Conservation (phyloP, 2,797 vertebrate genomes). For the Spinus pinus region DNA sequence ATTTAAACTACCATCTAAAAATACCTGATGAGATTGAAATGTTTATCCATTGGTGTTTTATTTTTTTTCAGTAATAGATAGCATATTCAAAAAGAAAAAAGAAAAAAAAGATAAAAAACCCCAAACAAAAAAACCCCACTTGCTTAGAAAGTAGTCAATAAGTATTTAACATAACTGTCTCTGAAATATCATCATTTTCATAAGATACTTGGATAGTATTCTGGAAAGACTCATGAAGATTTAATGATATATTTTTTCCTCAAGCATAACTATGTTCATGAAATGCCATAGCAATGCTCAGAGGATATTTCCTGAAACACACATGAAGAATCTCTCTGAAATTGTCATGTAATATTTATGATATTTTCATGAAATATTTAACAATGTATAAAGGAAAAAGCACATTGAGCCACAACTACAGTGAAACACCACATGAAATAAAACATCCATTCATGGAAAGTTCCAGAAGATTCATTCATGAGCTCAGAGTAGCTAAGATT, state of each 20-base stretch:
- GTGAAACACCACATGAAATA: neutral
- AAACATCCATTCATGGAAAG: neutral
- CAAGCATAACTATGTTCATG: neutral
- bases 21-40: neutral
- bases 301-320: neutral
- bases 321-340: neutral
- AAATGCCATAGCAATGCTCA: neutral
- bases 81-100: neutral
- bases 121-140: rapidly evolving
- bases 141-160: neutral
- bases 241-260: neutral
- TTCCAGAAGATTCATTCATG: neutral
- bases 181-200: neutral
- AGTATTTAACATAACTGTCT: neutral
- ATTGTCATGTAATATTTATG: neutral
- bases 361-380: slow-evolving; percentile 15
- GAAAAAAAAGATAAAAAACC: rapidly evolving
- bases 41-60: neutral
- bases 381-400: neutral
- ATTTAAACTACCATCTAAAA: neutral
- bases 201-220: neutral
- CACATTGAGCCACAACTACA: neutral
- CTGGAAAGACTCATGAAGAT: neutral
- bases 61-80: neutral
- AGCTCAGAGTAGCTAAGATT: neutral